Evolutionary conservation across 2,797 vertebrate species (phyloP).

Genomic region (Mallotus villosus): DNA sequence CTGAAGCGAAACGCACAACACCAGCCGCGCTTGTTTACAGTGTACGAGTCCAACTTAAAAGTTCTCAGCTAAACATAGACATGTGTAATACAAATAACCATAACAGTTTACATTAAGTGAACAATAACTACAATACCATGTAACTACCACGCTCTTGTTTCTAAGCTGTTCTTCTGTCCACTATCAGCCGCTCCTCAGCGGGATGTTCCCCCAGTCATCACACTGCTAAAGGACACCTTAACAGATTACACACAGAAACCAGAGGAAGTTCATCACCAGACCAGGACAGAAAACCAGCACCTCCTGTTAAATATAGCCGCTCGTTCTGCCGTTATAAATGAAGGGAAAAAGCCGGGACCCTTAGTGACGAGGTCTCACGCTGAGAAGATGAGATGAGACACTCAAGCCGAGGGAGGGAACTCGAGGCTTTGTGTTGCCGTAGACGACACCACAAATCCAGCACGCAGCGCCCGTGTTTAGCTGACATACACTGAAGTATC

Average conservation of each 20-base stretch:
- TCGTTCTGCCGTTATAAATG: constrained; percentile 20
- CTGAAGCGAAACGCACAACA: too few species aligned
- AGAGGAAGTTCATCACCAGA: constrained; percentile 24
- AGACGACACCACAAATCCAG: too few species aligned
- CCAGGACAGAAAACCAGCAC: constrained; percentile 6
- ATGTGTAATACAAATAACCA: too few species aligned
- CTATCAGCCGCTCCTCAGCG: background rate
- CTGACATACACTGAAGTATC: constrained; percentile 18
- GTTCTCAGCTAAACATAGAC: too few species aligned
- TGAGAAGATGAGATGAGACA: constrained; percentile 26
- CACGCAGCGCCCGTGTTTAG: constrained; percentile 21
- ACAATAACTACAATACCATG: too few species aligned
- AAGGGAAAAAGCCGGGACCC: constrained; percentile 31
- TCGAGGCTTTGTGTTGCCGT: constrained; percentile 26
- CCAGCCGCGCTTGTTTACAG: background rate
- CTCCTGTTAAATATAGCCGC: constrained; percentile 23
- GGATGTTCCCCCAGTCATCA: background rate
- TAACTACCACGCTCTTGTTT: background rate
- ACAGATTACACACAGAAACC: constrained; percentile 18
- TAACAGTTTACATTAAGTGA: too few species aligned
- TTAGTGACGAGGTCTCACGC: background rate
- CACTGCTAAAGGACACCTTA: background rate
- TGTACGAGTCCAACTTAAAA: too few species aligned
- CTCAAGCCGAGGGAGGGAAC: constrained; percentile 34
- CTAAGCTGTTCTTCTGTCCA: background rate